Percentiles rank a stretch among this genome's conserved stretches.
phyloP scores from a whole-genome alignment of 1,140 invertebrate genomes.

The Anadara kagoshimensis region DNA sequence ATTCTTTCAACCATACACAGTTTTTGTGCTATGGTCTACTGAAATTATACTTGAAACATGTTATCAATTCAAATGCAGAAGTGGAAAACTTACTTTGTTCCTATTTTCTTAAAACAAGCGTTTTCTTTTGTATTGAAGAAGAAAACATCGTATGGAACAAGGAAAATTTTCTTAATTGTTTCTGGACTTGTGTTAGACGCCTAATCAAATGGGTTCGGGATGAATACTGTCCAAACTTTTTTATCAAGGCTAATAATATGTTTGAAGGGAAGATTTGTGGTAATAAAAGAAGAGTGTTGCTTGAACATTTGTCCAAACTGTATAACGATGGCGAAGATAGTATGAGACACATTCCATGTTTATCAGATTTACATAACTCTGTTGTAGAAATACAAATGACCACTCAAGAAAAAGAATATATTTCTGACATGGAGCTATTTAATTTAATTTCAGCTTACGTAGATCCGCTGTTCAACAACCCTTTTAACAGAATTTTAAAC shows the following conservation, averaged over 20 bases:
- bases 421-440: too few species aligned
- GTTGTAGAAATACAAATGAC: too few species aligned
- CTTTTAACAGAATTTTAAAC: too few species aligned
- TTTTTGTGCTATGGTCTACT: constrained; percentile 17
- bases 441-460: too few species aligned
- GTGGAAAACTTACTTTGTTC: constrained; percentile 16
- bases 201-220: constrained; percentile 8
- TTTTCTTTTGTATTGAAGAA: constrained; percentile 27
- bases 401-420: too few species aligned
- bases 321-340: neutral
- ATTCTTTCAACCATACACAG: constrained; percentile 21
- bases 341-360: too few species aligned
- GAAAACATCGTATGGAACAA: constrained; percentile 4
- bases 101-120: constrained; percentile 25
- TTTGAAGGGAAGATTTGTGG: constrained; percentile 15
- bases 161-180: constrained; percentile 17
- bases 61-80: neutral
- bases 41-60: constrained; percentile 22
- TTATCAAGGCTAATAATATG: constrained; percentile 31
- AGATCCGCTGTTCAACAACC: too few species aligned
- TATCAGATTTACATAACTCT: too few species aligned
- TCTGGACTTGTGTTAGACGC: constrained; percentile 5
- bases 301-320: neutral
- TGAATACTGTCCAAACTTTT: constrained; percentile 13
- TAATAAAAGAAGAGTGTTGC: neutral